A percentile compares a stretch with the other conserved stretches of the same genome.
These are phyloP conservation scores for Cerceris rybyensis DNA, from an alignment of 2,888 invertebrate genomes.

Conservation along the genomic window DNA sequence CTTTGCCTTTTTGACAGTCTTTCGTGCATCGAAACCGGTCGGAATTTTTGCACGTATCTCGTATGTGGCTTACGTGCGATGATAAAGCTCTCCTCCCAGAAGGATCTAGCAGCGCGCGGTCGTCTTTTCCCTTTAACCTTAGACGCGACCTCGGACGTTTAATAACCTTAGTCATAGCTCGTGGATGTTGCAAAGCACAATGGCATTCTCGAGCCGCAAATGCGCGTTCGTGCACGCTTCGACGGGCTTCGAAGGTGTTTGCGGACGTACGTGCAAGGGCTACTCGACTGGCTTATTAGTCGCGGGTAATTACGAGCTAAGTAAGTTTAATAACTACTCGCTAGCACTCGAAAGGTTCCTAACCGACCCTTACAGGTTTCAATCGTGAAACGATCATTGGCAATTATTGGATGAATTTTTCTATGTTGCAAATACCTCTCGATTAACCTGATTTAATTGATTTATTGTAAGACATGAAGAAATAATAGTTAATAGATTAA, in stretches of 20 bases:
- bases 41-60: slow-evolving; percentile 41
- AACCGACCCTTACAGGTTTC: not conserved
- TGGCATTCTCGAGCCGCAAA: slow-evolving; percentile 33
- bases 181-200: slow-evolving; percentile 45
- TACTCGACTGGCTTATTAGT: slow-evolving; percentile 50
- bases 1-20: slow-evolving; percentile 46
- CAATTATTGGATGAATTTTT: too few relatives aligned
- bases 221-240: slow-evolving; percentile 12
- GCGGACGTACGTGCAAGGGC: slow-evolving; percentile 2
- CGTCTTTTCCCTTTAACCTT: slow-evolving; percentile 56
- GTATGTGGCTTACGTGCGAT: slow-evolving; percentile 41
- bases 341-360: slow-evolving; percentile 24
- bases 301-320: slow-evolving; percentile 50
- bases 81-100: slow-evolving; percentile 37
- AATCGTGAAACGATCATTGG: too few relatives aligned
- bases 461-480: too few relatives aligned
- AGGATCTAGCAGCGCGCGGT: slow-evolving; percentile 13
- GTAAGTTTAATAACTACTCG: slow-evolving; percentile 47
- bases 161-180: slow-evolving; percentile 52
- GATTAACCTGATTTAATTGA: too few relatives aligned
- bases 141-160: slow-evolving; percentile 42
- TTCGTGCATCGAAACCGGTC: slow-evolving; percentile 22
- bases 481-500: too few relatives aligned
- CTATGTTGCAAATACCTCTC: too few relatives aligned
- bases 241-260: not conserved